Percentiles rank a stretch among this genome's conserved stretches.
Evolutionary conservation across 2,113 vertebrate species (phyloP).

Genomic region (Athene noctua): DNA sequence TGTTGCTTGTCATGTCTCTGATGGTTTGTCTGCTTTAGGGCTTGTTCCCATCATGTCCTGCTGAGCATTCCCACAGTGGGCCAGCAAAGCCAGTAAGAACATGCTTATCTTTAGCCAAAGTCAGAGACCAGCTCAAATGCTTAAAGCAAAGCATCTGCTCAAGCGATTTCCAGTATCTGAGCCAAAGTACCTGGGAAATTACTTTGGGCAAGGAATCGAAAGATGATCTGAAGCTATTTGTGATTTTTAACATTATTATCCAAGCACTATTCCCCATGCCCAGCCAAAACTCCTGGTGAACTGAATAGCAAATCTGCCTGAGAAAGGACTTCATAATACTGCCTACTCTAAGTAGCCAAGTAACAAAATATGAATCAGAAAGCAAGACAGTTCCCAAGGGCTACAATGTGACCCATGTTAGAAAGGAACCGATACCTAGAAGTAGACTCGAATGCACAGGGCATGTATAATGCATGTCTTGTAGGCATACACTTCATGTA

Average conservation of each 20-base stretch:
- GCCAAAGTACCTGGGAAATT: not conserved
- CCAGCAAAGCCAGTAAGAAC: not conserved
- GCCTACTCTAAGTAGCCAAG: not conserved
- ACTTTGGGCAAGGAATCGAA: not conserved
- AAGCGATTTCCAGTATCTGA: not conserved
- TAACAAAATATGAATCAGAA: not conserved
- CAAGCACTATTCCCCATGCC: not conserved
- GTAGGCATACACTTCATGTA: not conserved
- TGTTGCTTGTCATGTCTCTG: not conserved
- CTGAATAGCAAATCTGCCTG: not conserved
- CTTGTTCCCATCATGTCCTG: not conserved
- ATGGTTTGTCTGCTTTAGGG: not conserved
- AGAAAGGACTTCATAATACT: not conserved
- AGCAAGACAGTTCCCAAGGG: not conserved
- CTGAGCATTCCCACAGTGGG: not conserved
- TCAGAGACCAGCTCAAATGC: not conserved
- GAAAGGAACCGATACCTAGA: not conserved
- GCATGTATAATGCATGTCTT: not conserved
- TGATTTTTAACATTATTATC: not conserved
- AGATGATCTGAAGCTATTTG: not conserved
- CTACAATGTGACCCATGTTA: rapidly evolving
- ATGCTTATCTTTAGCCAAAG: not conserved
- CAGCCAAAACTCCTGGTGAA: not conserved
- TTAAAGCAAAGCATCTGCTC: not conserved
- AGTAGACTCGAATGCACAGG: not conserved